Conservation (phyloP, 2,113 vertebrate genomes). For the Periophthalmus modestus region DNA sequence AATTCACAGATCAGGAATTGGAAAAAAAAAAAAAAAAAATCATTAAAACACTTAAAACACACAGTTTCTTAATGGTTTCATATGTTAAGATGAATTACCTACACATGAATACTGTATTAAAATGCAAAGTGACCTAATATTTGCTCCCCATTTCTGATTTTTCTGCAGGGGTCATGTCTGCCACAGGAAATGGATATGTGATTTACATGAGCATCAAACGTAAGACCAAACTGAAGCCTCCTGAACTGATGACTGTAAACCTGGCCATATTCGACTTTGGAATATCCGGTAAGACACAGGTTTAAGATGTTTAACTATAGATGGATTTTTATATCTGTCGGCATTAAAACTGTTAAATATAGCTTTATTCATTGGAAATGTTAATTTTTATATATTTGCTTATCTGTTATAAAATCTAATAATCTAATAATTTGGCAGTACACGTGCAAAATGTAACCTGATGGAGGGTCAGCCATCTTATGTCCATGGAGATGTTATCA, state of each 20-base stretch:
- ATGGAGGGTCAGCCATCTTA: no score
- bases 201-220: conserved; percentile 86
- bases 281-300: conserved; percentile 86
- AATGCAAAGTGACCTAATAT: conserved; percentile 1
- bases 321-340: not conserved
- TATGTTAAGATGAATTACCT: not conserved
- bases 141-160: conserved; percentile 11
- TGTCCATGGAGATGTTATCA: not conserved
- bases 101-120: not conserved
- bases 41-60: not conserved
- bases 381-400: no score
- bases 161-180: conserved; percentile 85
- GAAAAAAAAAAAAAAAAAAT: not conserved
- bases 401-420: no score
- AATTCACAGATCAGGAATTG: not conserved
- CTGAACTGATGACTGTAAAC: conserved; percentile 95
- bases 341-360: no score
- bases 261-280: conserved; percentile 93
- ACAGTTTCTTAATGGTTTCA: not conserved
- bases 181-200: conserved; percentile 92
- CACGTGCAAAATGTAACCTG: no score
- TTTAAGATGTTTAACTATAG: not conserved
- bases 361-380: no score
- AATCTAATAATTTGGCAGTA: no score
- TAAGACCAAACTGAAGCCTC: conserved; percentile 91